Evolutionary conservation across 2,797 vertebrate genomes (phyloP), one percentile per base, ranked within the genome.

Genomic region (Brachymystax lenok): DNA sequence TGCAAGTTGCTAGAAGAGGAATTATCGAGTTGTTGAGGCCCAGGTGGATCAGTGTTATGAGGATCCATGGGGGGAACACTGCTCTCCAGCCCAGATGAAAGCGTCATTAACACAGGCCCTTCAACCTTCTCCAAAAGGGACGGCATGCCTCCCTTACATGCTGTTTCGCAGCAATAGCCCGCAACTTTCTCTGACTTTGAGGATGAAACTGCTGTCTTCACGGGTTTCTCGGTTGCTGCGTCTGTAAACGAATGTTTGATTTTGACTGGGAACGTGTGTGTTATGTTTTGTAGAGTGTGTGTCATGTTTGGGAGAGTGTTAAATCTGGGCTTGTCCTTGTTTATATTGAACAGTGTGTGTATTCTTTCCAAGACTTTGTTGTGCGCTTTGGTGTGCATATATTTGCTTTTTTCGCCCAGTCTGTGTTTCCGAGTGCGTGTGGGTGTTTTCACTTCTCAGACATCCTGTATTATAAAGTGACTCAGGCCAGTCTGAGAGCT

Each of bases 201-300:
- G 77, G 71, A 82, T 83, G 76, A 86, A 78, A 73, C 69, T 73
- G 68, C 14, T 21, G 50, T 56, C 80, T 71, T 77, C 69, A 10
- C 24, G 27, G 74, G 78, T 77, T 75, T 80, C 72, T 74, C 74
- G 30, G 50, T 83, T 77, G 86, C 77, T 84, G 81, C 59, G 52
- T 84, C 78, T 77, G 85, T 82, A 81, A 77, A 79, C 75, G 69
- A 78, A 63, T 81, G 64, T 40, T 40, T 52, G 50, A 80, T 69
- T 84, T 80, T 87, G 78, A 86, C 75, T 69, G 69, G 79, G 69
- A 76, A 8, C 0, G 66, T 33, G 74, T 80, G 79, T 3, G 63
- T 86, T 78, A 79, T 79, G 67, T 66, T 71, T 82, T 79, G 50
- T 27, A 35, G 14, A n/a, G 50, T 14, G 35, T 71, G 28, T 69